Base-by-base conservation (phyloP, 2,113 vertebrate genomes). In the Abramis brama region DNA sequence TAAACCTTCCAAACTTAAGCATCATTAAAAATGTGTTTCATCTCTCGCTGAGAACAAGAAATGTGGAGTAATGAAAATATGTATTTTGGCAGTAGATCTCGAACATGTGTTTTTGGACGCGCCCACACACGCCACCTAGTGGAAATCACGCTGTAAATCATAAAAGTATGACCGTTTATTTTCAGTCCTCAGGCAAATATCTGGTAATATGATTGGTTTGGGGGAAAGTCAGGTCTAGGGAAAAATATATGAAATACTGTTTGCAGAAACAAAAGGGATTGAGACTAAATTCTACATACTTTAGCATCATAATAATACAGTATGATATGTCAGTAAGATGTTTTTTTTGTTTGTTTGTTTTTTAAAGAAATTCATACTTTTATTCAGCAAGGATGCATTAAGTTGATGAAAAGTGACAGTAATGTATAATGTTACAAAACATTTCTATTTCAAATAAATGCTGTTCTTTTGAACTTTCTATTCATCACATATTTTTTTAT, bases 21-120 rank as follows among this genome's bases (percentile, higher is more conserved):
- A 59, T 86, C 68, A 76, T 81, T 66, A 59, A 36, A 86, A 73
- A 74, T 83, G 74, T 6, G 79, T 82, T 59, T 86, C 30, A 55
- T 78, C 30, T 33, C 85, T 68, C 21, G 66, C 59, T 76, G 47
- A 33, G 76, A 84, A 50, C 33, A 79, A 77, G 55, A 83, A 86
- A 79, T 55, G 74, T 83, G 74, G 52, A 79, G 81, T 79, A 78
- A 83, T 79, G 74, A 86, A 83, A 88, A 86, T 78, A 55, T 86
- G 77, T 76, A 75, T 57, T 82, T 88, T 83, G 85, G 79, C 71
- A 43, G 66, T 47, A 25, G 36, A 36, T 13, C 15, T 45, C 33
- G 10, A 45, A 57, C 64, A n/a, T 71, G 27, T 71, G 55, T 50
- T 57, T 62, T 23, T 5, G 64, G 43, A 75, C 15, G 55, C 6